Base-by-base conservation (phyloP, 2,797 vertebrate species). In the Sebastes minor region DNA sequence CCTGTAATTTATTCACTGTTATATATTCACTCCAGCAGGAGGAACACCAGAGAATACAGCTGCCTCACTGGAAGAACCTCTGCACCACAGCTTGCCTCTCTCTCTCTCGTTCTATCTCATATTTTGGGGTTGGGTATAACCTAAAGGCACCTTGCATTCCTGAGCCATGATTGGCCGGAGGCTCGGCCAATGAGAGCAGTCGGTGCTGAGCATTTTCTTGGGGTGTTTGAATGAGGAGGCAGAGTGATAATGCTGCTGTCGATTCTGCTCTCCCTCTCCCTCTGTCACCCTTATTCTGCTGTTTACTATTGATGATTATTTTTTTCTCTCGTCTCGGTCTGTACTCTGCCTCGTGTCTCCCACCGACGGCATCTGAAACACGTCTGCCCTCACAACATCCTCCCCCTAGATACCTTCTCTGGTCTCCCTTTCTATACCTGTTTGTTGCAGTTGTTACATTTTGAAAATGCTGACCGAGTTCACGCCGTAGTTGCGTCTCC, bases 121-220 rank as follows among this genome's bases (percentile, higher is more conserved):
- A 91, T 94, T 94, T 94, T 94, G 88, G 92, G 94, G 90, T 91
- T 94, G 93, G 91, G 86, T 93, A 93, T 93, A 95, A 93, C 91
- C 91, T 95, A 95, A 94, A 95, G 94, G 95, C 95, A 95, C 95
- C 92, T 94, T 95, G 94, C 90, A 88, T 92, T 88, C 76, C 83
- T 62, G 59, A 22, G 76, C 82, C 18, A 8, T 56, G 88, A 95
- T 95, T 94, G 94, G 95, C 87, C 55, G 66, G 25, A 55, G 74
- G 46, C 74, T 87, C 61, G 11, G 69, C 95, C 94, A 94, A 95
- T 95, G 82, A 85, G 69, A 84, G 64, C 25, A 65, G 66, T 14
- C 42, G 2, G 74, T 88, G 85, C 77, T 13, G 85, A 89, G 84
- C 42, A 3, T 92, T 91, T 95, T 92, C 90, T 90, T 67, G 80